A percentile compares a stretch with the other conserved stretches of the same genome.
phyloP scores from a whole-genome alignment of 2,888 invertebrate genomes.

The Patella ulyssiponensis region DNA sequence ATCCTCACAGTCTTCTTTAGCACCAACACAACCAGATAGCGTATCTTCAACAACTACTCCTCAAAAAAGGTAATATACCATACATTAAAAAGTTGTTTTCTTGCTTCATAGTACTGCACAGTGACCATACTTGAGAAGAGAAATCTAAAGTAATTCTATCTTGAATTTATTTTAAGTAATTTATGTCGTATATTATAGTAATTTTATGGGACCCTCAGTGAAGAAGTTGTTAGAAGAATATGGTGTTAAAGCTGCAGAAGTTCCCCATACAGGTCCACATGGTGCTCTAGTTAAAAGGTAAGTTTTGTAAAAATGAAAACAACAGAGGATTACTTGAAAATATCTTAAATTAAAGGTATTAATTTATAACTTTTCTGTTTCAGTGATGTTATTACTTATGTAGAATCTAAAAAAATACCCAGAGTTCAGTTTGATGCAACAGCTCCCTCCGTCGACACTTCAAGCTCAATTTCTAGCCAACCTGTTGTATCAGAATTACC shows the following conservation, averaged over 20 bases:
- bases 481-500: constrained; percentile 9
- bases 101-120: too few species aligned
- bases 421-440: constrained; percentile 39
- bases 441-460: constrained; percentile 13
- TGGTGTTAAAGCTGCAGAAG: constrained; percentile 72
- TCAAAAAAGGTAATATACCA: background rate
- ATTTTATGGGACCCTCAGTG: constrained; percentile 77
- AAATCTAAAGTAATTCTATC: too few species aligned
- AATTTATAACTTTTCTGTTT: constrained; percentile 7
- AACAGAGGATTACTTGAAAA: background rate
- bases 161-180: background rate
- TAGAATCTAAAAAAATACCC: constrained; percentile 54
- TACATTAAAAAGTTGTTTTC: too few species aligned
- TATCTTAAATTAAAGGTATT: background rate
- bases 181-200: constrained; percentile 37
- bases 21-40: too few species aligned
- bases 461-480: background rate
- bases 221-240: constrained; percentile 77
- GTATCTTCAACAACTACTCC: background rate
- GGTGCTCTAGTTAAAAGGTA: constrained; percentile 78
- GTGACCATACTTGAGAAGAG: too few species aligned
- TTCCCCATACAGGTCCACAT: constrained; percentile 77
- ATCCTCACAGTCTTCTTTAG: too few species aligned
- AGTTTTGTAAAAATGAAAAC: constrained; percentile 45
- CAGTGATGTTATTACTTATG: constrained; percentile 65